Base-by-base conservation (phyloP, 1,140 invertebrate species). In the Zaprionus ghesquierei region DNA sequence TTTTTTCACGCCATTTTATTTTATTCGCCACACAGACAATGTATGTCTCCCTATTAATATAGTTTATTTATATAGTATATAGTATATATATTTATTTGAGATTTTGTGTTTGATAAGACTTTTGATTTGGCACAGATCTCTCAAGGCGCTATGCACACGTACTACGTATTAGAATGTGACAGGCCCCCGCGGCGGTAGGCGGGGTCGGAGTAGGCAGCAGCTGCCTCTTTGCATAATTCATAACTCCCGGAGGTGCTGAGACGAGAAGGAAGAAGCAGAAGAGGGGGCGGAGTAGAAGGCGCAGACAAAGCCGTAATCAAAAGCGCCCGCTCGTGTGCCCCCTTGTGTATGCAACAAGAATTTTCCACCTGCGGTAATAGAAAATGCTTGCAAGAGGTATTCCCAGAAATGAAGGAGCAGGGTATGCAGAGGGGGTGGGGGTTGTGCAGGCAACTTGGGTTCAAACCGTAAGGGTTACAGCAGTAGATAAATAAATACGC, bases 181-280 rank as follows among this genome's bases (percentile, higher is more conserved):
- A 56, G 50, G 38, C 64, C 75, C 69, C 61, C 31, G 59, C 51
- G 65, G 54, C 13, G 20, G 20, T n/a, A 15, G 10, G 50, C 5
- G 44, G 8, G 2, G 35, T 13, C 53, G 46, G 25, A 12, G 10
- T 5, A 44, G 61, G 12, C 2, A 58, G 41, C 62, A 51, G 60
- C 50, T 64, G 68, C 53, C 68, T 73, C 25, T 77, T 87, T 87
- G 84, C 82, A 87, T 87, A 89, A 82, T 87, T 89, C 82, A 87
- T 87, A 89, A 89, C 56, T 89, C 82, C 82, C 79, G 63, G 78
- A 78, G 82, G 82, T 86, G 78, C 35, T 68, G 74, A 15, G 12
- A n/a, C 10, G 10, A 18, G 20, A 18, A 25, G 46, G 41, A 44
- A n/a, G 6, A 29, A 49, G 33, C 49, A 38, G 69, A 49, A 60